Evolutionary conservation across 2,888 invertebrate species (phyloP), one percentile per base, ranked within the genome.

Genomic region (Lomographa bimaculata): DNA sequence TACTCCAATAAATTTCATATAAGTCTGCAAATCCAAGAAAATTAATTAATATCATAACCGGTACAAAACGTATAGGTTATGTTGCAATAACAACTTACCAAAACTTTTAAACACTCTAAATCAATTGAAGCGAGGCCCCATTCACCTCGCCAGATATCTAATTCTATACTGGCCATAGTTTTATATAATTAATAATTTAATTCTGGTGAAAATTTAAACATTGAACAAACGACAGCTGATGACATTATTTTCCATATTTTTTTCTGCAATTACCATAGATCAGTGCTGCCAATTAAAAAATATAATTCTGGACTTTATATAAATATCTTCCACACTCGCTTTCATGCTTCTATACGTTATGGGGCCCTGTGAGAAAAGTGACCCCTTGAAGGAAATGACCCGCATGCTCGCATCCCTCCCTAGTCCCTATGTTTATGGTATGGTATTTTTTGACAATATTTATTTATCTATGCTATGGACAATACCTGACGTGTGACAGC

Each of bases 81-180:
- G 41, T 56, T 39, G 18, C 35, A 27, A 27, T 29, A 72, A 9
- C 12, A n/a, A 12, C 25, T 91, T 74, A 97, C 95, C 91, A 97
- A 87, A 65, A 94, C 92, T 81, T 96, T 93, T 25, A 97, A 87
- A 72, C 96, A 96, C 72, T 94, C 93, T 44, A 94, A 90, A 89
- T 97, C 96, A 42, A 97, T 91, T 0, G 97, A 96, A 0, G 96
- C 95, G 32, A 97, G 84, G 9, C 96, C 96, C 93, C 94, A 97
- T 76, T 96, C 96, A 8, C 96, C 95, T 67, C 93, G 92, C 93
- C 96, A 97, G 53, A 96, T 93, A 77, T 94, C 92, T 55, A 97
- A 79, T 73, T 92, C 87, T 74, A 89, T 87, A 59, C 63, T 87
- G 61, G 81, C 72, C 86, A 87, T 87, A 48, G 61, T 42, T 7